Evolutionary conservation across 2,888 invertebrate species (phyloP).

Genomic region (Plagodis pulveraria): DNA sequence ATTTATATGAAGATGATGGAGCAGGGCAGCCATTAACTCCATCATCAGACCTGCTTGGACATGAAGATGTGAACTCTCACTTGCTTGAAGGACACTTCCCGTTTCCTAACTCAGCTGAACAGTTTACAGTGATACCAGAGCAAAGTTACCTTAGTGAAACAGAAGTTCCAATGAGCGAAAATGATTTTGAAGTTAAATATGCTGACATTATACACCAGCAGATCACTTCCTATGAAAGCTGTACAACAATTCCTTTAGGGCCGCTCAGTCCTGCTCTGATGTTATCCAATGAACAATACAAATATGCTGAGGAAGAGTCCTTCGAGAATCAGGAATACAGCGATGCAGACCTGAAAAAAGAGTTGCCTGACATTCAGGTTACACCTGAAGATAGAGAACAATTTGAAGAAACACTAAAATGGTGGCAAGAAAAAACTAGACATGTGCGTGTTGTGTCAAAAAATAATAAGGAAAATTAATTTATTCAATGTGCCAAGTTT

Average conservation of each 20-base stretch:
- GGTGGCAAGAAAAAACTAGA: conserved; percentile 82
- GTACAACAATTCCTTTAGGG: conserved; percentile 56
- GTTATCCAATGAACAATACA: conserved; percentile 61
- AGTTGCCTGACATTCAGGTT: conserved; percentile 77
- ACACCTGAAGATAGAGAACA: conserved; percentile 78
- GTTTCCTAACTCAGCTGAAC: conserved; percentile 78
- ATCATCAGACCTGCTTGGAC: conserved; percentile 74
- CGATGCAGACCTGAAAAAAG: conserved; percentile 77
- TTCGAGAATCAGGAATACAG: conserved; percentile 75
- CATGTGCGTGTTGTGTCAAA: conserved; percentile 50
- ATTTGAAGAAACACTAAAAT: conserved; percentile 79
- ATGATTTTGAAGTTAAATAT: conserved; percentile 78
- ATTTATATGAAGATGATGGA: conserved; percentile 87
- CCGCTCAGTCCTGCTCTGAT: conserved; percentile 67
- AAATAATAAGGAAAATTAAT: conserved; percentile 42
- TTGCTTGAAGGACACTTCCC: conserved; percentile 80
- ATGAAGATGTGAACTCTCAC: conserved; percentile 79
- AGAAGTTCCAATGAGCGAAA: conserved; percentile 66
- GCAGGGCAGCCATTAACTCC: conserved; percentile 82
- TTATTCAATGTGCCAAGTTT: conserved; percentile 5
- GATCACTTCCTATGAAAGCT: conserved; percentile 57
- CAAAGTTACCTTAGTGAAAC: conserved; percentile 71
- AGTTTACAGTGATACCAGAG: conserved; percentile 82
- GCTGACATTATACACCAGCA: conserved; percentile 71
- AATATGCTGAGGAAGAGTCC: conserved; percentile 68